phyloP scores from a whole-genome alignment of 2,113 vertebrate genomes.

The Leuciscus idus region DNA sequence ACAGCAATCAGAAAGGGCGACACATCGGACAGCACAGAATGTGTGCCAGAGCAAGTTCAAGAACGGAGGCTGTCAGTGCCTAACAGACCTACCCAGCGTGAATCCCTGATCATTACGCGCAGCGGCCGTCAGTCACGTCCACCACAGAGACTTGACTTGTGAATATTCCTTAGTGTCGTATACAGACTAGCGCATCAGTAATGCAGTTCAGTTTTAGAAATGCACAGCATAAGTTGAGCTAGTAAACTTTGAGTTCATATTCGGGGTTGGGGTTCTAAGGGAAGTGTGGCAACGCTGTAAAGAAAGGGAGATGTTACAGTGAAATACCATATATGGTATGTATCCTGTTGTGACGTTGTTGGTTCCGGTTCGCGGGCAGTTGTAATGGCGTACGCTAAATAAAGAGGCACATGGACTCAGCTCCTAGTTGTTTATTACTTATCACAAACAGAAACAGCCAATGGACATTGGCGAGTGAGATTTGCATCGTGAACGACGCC shows the following conservation, averaged over 20 bases:
- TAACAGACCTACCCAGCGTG: background rate
- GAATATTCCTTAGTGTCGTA: background rate
- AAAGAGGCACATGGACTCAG: background rate
- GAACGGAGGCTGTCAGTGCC: background rate
- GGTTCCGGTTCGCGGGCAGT: background rate
- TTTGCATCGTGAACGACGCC: no score
- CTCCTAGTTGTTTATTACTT: no score
- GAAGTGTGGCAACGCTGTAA: no score
- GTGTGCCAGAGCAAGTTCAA: background rate
- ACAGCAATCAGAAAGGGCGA: background rate
- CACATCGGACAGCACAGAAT: background rate
- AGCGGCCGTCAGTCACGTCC: constrained; percentile 21
- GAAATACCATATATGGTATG: background rate
- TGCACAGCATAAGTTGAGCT: no score
- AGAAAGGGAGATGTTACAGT: no score
- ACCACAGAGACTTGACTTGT: background rate
- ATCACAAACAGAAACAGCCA: no score
- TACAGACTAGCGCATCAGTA: no score
- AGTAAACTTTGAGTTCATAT: no score
- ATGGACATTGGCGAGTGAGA: no score
- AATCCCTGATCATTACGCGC: background rate
- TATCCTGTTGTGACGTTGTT: background rate
- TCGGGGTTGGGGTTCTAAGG: no score
- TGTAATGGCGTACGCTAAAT: background rate
- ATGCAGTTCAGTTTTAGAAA: no score